Percentiles rank a stretch among this genome's conserved stretches.
Evolutionary conservation across 2,113 vertebrate species (phyloP).

Genomic region (Cyphomyrus plagiostoma): DNA sequence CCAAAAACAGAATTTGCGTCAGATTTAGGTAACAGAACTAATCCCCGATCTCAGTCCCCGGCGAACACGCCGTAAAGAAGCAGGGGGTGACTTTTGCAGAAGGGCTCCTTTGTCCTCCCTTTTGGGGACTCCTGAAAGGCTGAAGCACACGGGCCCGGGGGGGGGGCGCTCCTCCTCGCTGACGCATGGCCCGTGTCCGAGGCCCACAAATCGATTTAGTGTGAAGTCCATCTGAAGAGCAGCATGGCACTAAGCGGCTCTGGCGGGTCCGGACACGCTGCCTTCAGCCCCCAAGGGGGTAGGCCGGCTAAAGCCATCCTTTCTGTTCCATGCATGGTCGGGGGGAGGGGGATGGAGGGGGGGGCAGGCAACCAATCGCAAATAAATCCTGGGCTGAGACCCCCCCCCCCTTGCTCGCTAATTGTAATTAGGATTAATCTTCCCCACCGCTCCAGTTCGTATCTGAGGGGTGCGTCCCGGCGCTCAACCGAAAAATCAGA

Average conservation of each 20-base stretch:
- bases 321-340: neutral
- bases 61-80: constrained; percentile 2
- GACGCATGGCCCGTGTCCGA: neutral
- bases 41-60: neutral
- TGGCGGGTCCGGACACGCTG: neutral
- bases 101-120: neutral
- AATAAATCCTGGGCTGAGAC: neutral
- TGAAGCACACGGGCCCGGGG: neutral
- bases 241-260: neutral
- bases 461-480: neutral
- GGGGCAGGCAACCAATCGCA: neutral
- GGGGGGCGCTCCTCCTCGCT: neutral
- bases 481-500: neutral
- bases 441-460: neutral
- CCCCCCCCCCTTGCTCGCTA: neutral
- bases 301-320: neutral
- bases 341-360: neutral
- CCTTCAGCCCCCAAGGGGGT: neutral
- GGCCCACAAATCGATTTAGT: neutral
- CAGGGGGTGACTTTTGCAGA: neutral
- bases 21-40: neutral
- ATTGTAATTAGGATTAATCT: constrained; percentile 6
- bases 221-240: neutral
- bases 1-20: neutral
- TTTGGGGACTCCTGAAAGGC: neutral